Evolutionary conservation across 1,140 invertebrate genomes (phyloP).

Genomic region (Apis dorsata): DNA sequence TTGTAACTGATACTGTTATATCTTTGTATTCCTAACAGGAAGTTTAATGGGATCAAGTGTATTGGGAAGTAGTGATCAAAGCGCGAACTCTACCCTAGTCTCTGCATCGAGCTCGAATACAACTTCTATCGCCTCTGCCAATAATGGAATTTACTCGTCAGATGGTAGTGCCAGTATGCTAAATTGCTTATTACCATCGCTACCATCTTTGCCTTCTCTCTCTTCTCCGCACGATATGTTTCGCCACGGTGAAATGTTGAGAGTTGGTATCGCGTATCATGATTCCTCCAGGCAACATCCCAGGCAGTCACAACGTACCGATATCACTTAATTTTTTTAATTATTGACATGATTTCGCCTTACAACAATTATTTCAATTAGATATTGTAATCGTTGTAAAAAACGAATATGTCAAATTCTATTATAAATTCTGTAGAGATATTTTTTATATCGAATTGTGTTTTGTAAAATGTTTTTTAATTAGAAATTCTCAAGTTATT

Average conservation of each 20-base stretch:
- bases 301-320: constrained; percentile 68
- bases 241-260: constrained; percentile 70
- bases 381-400: not conserved
- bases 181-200: constrained; percentile 68
- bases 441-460: not conserved
- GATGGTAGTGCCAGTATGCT: constrained; percentile 69
- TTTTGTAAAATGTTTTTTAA: not conserved
- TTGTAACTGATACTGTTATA: not conserved
- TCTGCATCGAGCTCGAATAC: constrained; percentile 50
- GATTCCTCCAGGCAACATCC: constrained; percentile 66
- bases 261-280: constrained; percentile 71
- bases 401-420: not conserved
- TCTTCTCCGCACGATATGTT: constrained; percentile 70
- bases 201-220: constrained; percentile 67
- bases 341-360: not conserved
- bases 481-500: not conserved
- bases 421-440: not conserved
- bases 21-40: constrained; percentile 46
- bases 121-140: constrained; percentile 58
- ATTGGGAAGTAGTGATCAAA: constrained; percentile 57
- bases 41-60: constrained; percentile 55
- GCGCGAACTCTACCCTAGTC: constrained; percentile 32
- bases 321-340: constrained; percentile 63
- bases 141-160: constrained; percentile 69
- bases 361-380: not conserved